Evolutionary conservation across 2,888 invertebrate species (phyloP).

Genomic region (Apoda limacodes): DNA sequence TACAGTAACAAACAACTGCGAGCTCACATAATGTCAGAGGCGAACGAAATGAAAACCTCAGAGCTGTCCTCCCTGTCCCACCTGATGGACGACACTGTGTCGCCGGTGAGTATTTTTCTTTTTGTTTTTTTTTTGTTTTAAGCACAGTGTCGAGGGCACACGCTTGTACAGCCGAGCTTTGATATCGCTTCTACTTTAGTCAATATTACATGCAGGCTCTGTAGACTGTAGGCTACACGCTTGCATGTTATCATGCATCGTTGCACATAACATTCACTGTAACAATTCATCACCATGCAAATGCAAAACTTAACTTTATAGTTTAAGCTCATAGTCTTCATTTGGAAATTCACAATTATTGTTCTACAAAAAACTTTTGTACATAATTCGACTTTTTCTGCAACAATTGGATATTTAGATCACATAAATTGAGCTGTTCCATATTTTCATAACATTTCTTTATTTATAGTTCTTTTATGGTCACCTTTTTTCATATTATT

Average conservation of each 20-base stretch:
- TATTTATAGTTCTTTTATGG: too few relatives aligned
- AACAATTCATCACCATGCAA: constrained; percentile 11
- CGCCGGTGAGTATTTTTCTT: constrained; percentile 41
- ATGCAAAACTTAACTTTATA: not conserved
- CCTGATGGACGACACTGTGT: constrained; percentile 66
- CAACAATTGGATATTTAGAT: constrained; percentile 17
- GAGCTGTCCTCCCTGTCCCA: constrained; percentile 64
- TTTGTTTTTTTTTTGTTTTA: constrained; percentile 11
- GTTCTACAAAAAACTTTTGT: too few relatives aligned
- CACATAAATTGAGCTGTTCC: constrained; percentile 34
- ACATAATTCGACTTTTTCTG: constrained; percentile 8
- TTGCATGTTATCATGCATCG: constrained; percentile 27
- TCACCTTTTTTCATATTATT: too few relatives aligned
- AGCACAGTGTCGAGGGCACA: constrained; percentile 21
- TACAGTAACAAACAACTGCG: constrained; percentile 79
- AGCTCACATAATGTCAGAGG: constrained; percentile 79
- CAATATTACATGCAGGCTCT: constrained; percentile 18
- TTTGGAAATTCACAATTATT: not conserved
- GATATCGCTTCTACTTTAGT: constrained; percentile 20
- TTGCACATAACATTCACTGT: constrained; percentile 21
- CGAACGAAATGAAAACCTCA: constrained; percentile 68
- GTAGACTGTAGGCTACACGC: constrained; percentile 25
- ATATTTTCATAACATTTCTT: too few relatives aligned
- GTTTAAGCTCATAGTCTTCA: not conserved
- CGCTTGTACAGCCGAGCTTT: constrained; percentile 35